These are phyloP conservation scores for Drosophila nigrodunni DNA, from an alignment of 1,140 invertebrate species.

Conservation along the genomic window DNA sequence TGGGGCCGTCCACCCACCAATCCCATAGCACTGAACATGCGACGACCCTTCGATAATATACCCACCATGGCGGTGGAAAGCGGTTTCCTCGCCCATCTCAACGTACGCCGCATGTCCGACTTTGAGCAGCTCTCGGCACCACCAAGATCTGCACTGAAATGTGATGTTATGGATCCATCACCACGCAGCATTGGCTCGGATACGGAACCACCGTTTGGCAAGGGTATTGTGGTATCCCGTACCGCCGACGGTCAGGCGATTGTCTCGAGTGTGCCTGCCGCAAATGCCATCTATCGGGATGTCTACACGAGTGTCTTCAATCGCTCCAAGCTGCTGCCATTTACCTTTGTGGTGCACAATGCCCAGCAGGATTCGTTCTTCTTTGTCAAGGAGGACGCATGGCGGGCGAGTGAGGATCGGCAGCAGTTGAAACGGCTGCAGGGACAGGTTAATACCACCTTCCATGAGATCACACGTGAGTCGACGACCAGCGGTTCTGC, in stretches of 20 bases:
- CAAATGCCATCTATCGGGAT: conserved; percentile 95
- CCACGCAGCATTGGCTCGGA: conserved; percentile 90
- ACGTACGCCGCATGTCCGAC: conserved; percentile 90
- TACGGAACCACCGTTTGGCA: conserved; percentile 94
- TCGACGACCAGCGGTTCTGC: conserved; percentile 69
- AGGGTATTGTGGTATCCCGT: conserved; percentile 94
- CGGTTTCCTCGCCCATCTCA: conserved; percentile 91
- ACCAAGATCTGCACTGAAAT: conserved; percentile 90
- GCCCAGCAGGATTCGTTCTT: conserved; percentile 96
- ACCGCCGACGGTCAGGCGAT: conserved; percentile 91
- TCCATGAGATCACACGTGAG: conserved; percentile 92
- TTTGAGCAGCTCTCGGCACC: conserved; percentile 90
- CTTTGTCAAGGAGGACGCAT: conserved; percentile 96
- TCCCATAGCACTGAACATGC: conserved; percentile 77
- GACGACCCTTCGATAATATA: conserved; percentile 83
- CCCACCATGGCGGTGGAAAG: conserved; percentile 90
- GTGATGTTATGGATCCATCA: conserved; percentile 89
- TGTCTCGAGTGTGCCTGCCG: conserved; percentile 93
- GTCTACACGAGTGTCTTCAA: conserved; percentile 98
- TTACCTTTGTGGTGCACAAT: conserved; percentile 95
- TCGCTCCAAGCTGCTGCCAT: conserved; percentile 93
- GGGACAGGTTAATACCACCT: conserved; percentile 96
- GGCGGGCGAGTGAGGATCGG: conserved; percentile 94
- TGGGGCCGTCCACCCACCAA: conserved; percentile 78
- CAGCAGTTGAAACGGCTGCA: conserved; percentile 94